Evolutionary conservation across 37 sponge, comb jelly and placozoan genomes (phyloP), one percentile per base, ranked within the genome.

Genomic region (Agelas oroides): DNA sequence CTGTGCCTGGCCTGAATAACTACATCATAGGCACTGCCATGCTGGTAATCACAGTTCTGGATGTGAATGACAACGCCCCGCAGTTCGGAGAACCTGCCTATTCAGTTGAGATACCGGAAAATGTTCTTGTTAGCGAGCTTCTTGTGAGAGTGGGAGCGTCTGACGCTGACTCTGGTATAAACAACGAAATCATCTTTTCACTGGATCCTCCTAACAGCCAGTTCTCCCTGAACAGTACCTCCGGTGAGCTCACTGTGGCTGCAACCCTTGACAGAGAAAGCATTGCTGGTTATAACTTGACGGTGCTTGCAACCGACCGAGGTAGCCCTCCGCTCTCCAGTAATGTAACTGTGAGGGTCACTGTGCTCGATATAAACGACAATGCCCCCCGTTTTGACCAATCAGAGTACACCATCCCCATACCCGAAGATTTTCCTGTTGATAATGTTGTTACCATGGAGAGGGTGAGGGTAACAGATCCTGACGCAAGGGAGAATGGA

Each of bases 21-120:
- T 65, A 69, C 40, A 19, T 23, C 18, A 61, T 83, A n/a, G 80
- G 80, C 2, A 78, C 54, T 6, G 66, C 90, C 5, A 68, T n/a
- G 2, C 71, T 95, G 23, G 24, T 33, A 0, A 65, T 95, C 27
- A 34, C 35, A 21, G 79, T 94, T n/a, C 35, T 73, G 11, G 87
- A 85, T 67, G 74, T 85, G 46, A 94, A 94, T 60, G 89, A 87
- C 73, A 58, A 86, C 33, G 59, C 86, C 25, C 95, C 95, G 36
- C 28, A 55, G 54, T 88, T 94, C 55, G n/a, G 15, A 19, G n/a
- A 59, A 32, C 20, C 39, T 18, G 6, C 54, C 3, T 81, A 72
- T 61, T 2, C 56, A 0, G 63, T 40, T 24, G 23, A 34, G 18
- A 19, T 93, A 0, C 40, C 54, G 2, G 93, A 93, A 59, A 37